Conservation (phyloP, 1,140 invertebrate genomes). For the Drosophila chauvacae region DNA sequence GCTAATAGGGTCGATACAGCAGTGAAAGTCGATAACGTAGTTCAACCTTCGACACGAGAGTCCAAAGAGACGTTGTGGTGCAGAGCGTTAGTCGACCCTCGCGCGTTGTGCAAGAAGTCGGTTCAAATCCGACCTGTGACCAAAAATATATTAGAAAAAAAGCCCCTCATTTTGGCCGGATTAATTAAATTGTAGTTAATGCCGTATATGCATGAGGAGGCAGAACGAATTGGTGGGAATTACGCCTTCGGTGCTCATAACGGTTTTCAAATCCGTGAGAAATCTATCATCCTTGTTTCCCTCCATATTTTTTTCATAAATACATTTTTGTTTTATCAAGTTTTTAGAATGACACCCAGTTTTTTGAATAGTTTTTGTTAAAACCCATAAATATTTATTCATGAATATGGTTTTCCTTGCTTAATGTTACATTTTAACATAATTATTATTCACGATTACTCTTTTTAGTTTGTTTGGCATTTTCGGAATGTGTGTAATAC, state of each 20-base stretch:
- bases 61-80: background rate
- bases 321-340: background rate
- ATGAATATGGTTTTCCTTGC: conserved; percentile 46
- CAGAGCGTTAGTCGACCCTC: background rate
- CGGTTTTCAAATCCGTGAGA: conserved; percentile 71
- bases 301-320: conserved; percentile 38
- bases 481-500: conserved; percentile 59
- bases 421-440: conserved; percentile 54
- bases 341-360: background rate
- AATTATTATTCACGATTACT: conserved; percentile 36
- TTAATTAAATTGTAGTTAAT: conserved; percentile 66
- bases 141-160: conserved; percentile 11
- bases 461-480: conserved; percentile 47
- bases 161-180: conserved; percentile 69
- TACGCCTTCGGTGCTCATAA: conserved; percentile 70
- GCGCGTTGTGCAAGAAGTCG: background rate
- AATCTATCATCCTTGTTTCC: conserved; percentile 73
- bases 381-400: conserved; percentile 82
- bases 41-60: background rate
- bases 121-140: background rate
- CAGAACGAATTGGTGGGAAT: conserved; percentile 67
- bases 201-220: conserved; percentile 64
- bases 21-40: background rate
- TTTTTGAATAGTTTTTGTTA: conserved; percentile 44
- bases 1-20: background rate